Evolutionary conservation across 2,797 vertebrate species (phyloP).

Genomic region (Onychomys torridus): DNA sequence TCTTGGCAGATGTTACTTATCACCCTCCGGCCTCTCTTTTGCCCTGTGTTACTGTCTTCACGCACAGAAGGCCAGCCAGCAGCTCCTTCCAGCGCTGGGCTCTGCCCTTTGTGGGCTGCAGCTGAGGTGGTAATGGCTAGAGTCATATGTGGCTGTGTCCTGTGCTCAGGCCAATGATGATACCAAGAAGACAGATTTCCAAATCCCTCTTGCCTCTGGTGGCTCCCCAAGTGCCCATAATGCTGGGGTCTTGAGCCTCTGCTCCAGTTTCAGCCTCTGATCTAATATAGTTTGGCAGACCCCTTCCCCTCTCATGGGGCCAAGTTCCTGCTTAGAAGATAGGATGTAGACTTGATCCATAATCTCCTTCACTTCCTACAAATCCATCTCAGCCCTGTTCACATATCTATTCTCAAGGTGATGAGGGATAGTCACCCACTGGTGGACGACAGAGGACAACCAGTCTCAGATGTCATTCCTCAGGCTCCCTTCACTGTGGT

Average conservation of each 20-base stretch:
- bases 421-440: neutral
- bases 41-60: accelerated
- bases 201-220: accelerated
- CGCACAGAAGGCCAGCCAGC: neutral
- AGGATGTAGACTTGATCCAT: neutral
- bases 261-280: neutral
- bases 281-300: accelerated
- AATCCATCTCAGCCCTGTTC: neutral
- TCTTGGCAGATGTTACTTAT: neutral
- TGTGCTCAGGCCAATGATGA: neutral
- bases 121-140: too few relatives aligned
- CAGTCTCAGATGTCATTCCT: neutral
- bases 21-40: neutral
- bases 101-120: neutral
- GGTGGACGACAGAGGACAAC: neutral
- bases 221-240: neutral
- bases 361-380: neutral
- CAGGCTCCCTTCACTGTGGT: neutral
- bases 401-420: neutral
- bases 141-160: accelerated
- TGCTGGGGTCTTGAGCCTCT: accelerated
- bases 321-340: neutral
- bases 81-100: too few relatives aligned
- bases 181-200: neutral
- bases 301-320: neutral